Conservation (phyloP, 2,888 invertebrate genomes). For the Priocnemis perturbator region DNA sequence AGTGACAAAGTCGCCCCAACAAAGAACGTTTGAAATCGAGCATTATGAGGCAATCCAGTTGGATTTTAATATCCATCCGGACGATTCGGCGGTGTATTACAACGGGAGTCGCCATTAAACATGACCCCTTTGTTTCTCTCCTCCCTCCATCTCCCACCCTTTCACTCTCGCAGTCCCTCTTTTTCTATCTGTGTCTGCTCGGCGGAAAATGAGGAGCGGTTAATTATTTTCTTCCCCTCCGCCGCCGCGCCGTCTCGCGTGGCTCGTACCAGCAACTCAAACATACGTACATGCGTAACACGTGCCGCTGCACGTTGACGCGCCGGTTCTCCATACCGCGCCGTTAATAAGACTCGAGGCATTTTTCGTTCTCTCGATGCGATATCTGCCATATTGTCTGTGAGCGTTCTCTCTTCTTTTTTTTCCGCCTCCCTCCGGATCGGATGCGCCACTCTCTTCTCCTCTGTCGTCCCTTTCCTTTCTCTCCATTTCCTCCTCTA, state of each 20-base stretch:
- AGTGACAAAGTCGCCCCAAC: neutral
- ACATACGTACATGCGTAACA: neutral
- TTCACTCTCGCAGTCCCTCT: neutral
- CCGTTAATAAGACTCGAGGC: neutral
- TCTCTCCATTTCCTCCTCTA: constrained; percentile 1
- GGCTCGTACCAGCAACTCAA: neutral
- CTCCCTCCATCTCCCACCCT: neutral
- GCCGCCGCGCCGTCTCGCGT: neutral
- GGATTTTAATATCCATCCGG: constrained; percentile 1
- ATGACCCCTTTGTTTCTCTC: neutral
- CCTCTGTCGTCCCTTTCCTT: constrained; percentile 1
- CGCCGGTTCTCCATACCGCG: constrained; percentile 28
- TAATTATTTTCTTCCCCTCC: constrained; percentile 37
- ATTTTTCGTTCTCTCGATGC: constrained; percentile 1
- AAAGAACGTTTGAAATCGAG: neutral
- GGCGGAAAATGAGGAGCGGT: constrained; percentile 34
- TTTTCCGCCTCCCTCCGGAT: constrained; percentile 15
- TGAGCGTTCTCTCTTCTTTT: constrained; percentile 10
- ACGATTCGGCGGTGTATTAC: neutral
- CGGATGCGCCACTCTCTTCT: constrained; percentile 9
- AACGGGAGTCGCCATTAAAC: constrained; percentile 1
- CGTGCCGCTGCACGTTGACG: neutral
- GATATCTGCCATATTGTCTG: neutral
- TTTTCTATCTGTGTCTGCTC: neutral
- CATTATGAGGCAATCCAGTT: constrained; percentile 4